phyloP scores from a whole-genome alignment of 2,888 invertebrate species.

The Acanthosepion lycidas region DNA sequence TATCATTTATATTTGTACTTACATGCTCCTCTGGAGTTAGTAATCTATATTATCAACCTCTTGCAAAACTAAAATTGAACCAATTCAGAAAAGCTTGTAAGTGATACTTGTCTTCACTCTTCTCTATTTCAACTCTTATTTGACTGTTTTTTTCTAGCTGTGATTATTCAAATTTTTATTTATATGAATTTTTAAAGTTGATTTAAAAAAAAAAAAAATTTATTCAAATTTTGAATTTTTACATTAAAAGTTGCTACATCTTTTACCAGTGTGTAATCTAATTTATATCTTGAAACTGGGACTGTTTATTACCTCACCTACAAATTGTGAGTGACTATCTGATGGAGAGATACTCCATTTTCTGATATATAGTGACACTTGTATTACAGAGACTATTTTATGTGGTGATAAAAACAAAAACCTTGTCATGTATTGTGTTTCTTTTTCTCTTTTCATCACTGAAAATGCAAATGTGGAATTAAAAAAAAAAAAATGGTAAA shows the following conservation, averaged over 20 bases:
- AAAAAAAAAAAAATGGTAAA: neutral
- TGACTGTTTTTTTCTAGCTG: neutral
- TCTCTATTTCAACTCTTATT: neutral
- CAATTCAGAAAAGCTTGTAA: no score
- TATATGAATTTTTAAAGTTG: neutral
- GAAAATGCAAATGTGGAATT: no score
- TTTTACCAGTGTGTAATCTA: neutral
- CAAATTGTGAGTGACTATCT: neutral
- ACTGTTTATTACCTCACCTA: neutral
- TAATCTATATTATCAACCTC: no score
- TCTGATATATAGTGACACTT: neutral
- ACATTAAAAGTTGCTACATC: neutral
- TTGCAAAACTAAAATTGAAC: no score
- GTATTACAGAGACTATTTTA: neutral
- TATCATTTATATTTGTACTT: no score
- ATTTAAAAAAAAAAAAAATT: neutral
- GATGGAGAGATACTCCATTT: constrained; percentile 17
- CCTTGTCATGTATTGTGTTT: neutral
- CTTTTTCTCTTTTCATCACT: neutral
- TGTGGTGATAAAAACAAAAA: neutral
- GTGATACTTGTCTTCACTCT: no score
- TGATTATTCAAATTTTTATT: neutral
- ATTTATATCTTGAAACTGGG: neutral
- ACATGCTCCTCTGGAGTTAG: no score
- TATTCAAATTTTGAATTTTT: neutral